Evolutionary conservation across 2,113 vertebrate genomes (phyloP).

Genomic region (Hippocampus comes): DNA sequence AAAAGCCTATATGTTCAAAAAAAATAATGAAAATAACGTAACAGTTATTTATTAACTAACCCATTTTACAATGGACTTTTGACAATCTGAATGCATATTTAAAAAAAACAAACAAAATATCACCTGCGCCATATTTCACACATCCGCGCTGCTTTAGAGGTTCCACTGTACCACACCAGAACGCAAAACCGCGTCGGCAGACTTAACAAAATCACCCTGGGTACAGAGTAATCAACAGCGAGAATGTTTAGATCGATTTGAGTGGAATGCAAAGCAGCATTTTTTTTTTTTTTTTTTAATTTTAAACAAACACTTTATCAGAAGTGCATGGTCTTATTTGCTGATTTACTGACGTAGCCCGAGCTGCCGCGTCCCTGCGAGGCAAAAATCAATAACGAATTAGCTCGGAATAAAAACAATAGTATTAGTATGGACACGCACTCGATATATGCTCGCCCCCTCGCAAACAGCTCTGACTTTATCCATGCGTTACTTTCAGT

Average conservation of each 20-base stretch:
- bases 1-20: too few relatives aligned
- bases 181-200: background rate
- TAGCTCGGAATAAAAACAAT: background rate
- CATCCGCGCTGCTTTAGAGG: background rate
- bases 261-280: background rate
- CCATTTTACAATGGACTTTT: too few relatives aligned
- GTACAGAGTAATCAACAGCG: too few relatives aligned
- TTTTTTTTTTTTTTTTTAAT: background rate
- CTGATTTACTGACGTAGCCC: background rate
- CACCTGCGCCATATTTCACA: background rate
- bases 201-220: background rate
- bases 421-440: background rate
- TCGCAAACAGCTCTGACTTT: background rate
- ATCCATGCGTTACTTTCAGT: background rate
- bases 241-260: background rate
- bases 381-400: constrained; percentile 3
- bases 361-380: background rate
- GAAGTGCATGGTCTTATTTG: background rate
- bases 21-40: too few relatives aligned
- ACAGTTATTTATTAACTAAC: too few relatives aligned
- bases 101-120: too few relatives aligned
- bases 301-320: background rate
- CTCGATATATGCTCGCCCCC: background rate
- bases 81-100: too few relatives aligned
- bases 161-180: background rate